phyloP scores from a whole-genome alignment of 2,797 vertebrate species.

The Carcharodon carcharias region DNA sequence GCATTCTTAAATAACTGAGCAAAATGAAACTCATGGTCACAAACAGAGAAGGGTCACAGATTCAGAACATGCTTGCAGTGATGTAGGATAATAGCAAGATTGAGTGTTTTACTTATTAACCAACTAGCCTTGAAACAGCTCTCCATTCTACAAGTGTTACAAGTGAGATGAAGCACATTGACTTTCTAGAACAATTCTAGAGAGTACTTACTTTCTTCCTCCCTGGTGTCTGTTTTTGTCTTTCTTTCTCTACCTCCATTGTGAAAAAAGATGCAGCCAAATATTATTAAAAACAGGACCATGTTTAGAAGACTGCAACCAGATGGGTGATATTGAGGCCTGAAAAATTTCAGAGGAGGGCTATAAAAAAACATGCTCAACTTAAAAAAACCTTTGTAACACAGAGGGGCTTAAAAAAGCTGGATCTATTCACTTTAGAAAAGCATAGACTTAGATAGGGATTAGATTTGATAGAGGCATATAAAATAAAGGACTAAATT shows the following conservation, averaged over 20 bases:
- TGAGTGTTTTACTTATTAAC: not conserved
- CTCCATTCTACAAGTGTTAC: not conserved
- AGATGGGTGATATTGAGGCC: not conserved
- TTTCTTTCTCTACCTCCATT: not conserved
- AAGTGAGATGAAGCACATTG: no score
- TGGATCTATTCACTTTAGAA: not conserved
- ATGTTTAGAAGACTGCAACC: not conserved
- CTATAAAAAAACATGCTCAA: not conserved
- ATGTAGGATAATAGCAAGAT: not conserved
- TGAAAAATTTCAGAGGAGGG: not conserved
- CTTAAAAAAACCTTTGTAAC: no score
- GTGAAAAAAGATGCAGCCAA: not conserved
- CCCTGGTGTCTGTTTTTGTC: not conserved
- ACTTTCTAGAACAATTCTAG: not conserved
- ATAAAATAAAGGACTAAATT: not conserved
- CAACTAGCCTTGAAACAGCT: not conserved
- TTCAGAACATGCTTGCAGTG: not conserved
- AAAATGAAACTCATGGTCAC: not conserved
- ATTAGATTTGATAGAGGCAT: not conserved
- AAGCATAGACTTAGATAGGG: not conserved
- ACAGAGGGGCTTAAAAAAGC: no score
- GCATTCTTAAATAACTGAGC: not conserved
- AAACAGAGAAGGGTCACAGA: not conserved
- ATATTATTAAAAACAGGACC: not conserved
- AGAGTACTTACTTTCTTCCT: not conserved